Base-by-base conservation (phyloP, 1,140 invertebrate genomes). In the Sycophila sp. region DNA sequence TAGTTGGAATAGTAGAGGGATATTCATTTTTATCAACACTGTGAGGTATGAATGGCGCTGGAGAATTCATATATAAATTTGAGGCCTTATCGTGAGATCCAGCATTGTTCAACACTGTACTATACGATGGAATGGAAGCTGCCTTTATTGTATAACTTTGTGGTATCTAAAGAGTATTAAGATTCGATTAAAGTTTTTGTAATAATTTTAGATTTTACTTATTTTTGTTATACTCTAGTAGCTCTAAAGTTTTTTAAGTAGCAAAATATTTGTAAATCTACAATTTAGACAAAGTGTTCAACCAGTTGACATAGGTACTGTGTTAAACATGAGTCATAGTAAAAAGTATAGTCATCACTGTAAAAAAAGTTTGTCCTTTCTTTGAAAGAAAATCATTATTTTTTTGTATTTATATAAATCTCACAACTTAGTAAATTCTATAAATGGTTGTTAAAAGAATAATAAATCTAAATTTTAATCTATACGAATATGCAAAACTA, bases 141-240 rank as follows among this genome's bases (percentile, higher is more conserved):
- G 80, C 81, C 81, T 88, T 87, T 74, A 88, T 76, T 2, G 81
- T 82, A 30, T 87, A 87, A 81, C 87, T 88, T 81, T 88, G 86
- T 55, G 87, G 87, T 76, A 88, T 86, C 87, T 88, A 56, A 32
- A 24, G 11, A 72, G n/a, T 38, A 66, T n/a, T 42, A 60, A 58
- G 19, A 56, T 47, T 15, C 28, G 11, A 53, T 47, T 47, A 47
- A 40, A 40, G 38, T n/a, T 15, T 13, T 40, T 40, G 3, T 76
- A 76, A n/a, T 49, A 13, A 22, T 11, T 49, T 49, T 0, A n/a
- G n/a, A n/a, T n/a, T n/a, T n/a, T n/a, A n/a, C n/a, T n/a, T n/a
- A n/a, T n/a, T n/a, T n/a, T n/a, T n/a, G n/a, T n/a, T n/a, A n/a
- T n/a, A n/a, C n/a, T n/a, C n/a, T n/a, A n/a, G n/a, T n/a, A n/a